Evolutionary conservation across 1,140 invertebrate species (phyloP).

Genomic region (Heliconius eleuchia): DNA sequence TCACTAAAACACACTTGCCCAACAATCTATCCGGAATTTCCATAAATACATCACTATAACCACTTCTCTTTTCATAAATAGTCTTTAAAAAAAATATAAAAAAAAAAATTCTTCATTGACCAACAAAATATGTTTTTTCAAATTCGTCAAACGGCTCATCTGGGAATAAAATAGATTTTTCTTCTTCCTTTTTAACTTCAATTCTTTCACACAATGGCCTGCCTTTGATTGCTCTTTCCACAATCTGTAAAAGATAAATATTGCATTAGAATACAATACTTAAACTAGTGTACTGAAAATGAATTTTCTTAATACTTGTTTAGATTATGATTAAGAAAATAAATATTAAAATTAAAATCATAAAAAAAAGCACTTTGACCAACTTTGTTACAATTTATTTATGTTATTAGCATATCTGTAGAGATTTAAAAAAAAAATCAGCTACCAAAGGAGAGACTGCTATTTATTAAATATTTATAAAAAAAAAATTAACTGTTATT

Average conservation of each 20-base stretch:
- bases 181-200: slow-evolving; percentile 65
- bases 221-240: slow-evolving; percentile 77
- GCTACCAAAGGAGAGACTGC: too few species aligned
- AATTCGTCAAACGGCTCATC: slow-evolving; percentile 79
- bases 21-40: slow-evolving; percentile 66
- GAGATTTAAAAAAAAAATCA: too few species aligned
- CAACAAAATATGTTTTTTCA: slow-evolving; percentile 77
- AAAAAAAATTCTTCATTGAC: slow-evolving; percentile 41
- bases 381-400: too few species aligned
- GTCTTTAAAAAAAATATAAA: background rate
- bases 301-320: too few species aligned
- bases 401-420: too few species aligned
- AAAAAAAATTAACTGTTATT: too few species aligned
- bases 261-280: background rate
- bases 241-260: slow-evolving; percentile 66
- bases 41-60: slow-evolving; percentile 53
- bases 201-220: slow-evolving; percentile 69
- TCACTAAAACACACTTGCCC: slow-evolving; percentile 83
- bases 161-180: slow-evolving; percentile 80
- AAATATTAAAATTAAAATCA: too few species aligned
- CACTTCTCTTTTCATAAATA: background rate
- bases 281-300: background rate
- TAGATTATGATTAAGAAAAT: too few species aligned
- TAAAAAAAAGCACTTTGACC: too few species aligned
- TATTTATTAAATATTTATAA: too few species aligned